Base-by-base conservation (phyloP, 1,140 invertebrate species). In the Prorops nasuta region DNA sequence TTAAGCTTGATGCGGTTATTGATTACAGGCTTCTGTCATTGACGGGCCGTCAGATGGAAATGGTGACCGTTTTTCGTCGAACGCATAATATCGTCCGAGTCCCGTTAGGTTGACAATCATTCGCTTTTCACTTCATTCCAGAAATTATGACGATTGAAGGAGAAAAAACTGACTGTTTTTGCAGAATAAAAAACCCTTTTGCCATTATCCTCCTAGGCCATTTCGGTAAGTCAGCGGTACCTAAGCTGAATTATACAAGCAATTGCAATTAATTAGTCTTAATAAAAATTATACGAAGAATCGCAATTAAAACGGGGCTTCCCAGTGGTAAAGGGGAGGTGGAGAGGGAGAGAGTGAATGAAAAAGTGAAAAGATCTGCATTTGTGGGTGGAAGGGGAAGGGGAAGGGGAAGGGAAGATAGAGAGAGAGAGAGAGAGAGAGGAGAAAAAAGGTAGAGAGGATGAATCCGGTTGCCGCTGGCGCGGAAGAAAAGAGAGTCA, bases 181-280 rank as follows among this genome's bases (percentile, higher is more conserved):
- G 40, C 31, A 14, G 9, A 41, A 41, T 2, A n/a, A 31, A 28
- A 12, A 17, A n/a, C n/a, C n/a, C n/a, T n/a, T n/a, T n/a, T n/a
- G n/a, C n/a, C n/a, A n/a, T n/a, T n/a, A n/a, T n/a, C n/a, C n/a
- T n/a, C n/a, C n/a, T n/a, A n/a, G n/a, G n/a, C n/a, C n/a, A 4
- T 28, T 10, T 28, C 24, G 24, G 10, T 10, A 10, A 28, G 24
- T 4, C 24, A 28, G 10, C 24, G 4, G 4, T 10, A 10, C 44
- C 45, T 45, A 53, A 68, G 64, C 51, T 53, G 49, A 71, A 74
- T 72, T 72, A 77, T 72, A 66, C 67, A 59, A 66, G 60, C 66
- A 62, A 69, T 71, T 70, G 71, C 71, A 73, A 76, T 76, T 77
- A 75, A 76, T 77, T 75, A 76, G 71, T 68, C 70, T 74, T 74